Evolutionary conservation across 92 coral and sea anemone genomes (phyloP).

Genomic region (Zoanthus gigantus): DNA sequence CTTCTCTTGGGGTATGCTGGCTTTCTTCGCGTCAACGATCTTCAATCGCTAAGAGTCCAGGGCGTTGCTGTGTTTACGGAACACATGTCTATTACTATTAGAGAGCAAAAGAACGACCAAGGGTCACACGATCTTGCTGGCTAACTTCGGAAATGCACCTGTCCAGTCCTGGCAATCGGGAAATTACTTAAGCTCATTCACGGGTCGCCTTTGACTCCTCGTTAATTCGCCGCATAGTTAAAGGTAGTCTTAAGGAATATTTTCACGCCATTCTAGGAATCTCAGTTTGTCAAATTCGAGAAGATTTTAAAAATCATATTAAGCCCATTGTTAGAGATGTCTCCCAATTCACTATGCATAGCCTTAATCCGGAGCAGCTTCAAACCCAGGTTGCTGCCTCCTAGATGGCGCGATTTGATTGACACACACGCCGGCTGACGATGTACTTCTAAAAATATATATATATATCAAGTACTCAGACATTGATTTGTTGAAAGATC

Average conservation of each 20-base stretch:
- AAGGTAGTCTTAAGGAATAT: not conserved
- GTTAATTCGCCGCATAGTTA: not conserved
- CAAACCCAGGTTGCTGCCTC: not conserved
- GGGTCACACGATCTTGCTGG: not conserved
- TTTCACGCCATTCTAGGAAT: not conserved
- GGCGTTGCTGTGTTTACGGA: not conserved
- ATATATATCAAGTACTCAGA: too few species aligned
- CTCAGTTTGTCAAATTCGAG: not conserved
- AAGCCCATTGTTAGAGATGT: not conserved
- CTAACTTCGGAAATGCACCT: not conserved
- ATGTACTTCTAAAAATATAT: not conserved
- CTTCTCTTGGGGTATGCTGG: not conserved
- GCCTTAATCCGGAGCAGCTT: not conserved
- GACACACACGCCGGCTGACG: not conserved
- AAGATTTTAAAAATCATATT: not conserved
- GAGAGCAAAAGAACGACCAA: not conserved
- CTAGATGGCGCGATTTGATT: not conserved
- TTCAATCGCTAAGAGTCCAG: not conserved
- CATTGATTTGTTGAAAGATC: too few species aligned
- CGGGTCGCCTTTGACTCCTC: not conserved
- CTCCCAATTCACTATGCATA: not conserved
- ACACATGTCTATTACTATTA: not conserved
- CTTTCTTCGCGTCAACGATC: not conserved
- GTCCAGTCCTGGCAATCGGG: not conserved
- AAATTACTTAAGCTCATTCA: not conserved